Evolutionary conservation across 1,140 invertebrate genomes (phyloP).

Genomic region (Myzus persicae): DNA sequence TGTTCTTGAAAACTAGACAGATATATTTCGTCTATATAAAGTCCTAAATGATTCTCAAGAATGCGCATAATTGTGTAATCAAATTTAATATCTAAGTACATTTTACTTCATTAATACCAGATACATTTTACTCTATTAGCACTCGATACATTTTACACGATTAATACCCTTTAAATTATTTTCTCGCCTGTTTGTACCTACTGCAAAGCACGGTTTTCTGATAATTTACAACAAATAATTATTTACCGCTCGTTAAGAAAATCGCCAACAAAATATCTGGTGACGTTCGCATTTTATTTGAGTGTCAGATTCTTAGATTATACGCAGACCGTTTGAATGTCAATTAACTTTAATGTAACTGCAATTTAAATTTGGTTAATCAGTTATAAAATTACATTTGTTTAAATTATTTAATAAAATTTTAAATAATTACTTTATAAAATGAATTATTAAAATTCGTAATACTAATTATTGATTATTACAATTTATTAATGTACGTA

Average conservation of each 20-base stretch:
- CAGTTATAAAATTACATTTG: background rate
- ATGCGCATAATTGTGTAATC: background rate
- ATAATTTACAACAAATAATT: background rate
- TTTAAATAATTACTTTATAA: background rate
- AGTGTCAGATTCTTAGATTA: background rate
- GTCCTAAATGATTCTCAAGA: background rate
- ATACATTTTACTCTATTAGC: no score
- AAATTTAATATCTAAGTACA: background rate
- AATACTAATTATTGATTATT: background rate
- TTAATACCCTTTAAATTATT: background rate
- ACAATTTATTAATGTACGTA: background rate
- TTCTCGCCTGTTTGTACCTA: background rate
- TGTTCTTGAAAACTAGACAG: background rate
- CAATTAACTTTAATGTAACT: background rate
- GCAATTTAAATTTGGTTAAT: background rate
- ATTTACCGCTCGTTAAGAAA: background rate
- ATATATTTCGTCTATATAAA: background rate
- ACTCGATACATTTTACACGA: background rate
- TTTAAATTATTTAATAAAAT: background rate
- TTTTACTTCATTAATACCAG: no score
- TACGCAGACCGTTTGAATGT: background rate
- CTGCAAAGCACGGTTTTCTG: background rate
- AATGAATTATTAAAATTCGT: background rate
- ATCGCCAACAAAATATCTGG: background rate
- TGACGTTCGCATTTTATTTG: background rate